These are phyloP conservation scores for Bradypodion ventrale DNA, from an alignment of 2,797 vertebrate species.

Conservation along the genomic window DNA sequence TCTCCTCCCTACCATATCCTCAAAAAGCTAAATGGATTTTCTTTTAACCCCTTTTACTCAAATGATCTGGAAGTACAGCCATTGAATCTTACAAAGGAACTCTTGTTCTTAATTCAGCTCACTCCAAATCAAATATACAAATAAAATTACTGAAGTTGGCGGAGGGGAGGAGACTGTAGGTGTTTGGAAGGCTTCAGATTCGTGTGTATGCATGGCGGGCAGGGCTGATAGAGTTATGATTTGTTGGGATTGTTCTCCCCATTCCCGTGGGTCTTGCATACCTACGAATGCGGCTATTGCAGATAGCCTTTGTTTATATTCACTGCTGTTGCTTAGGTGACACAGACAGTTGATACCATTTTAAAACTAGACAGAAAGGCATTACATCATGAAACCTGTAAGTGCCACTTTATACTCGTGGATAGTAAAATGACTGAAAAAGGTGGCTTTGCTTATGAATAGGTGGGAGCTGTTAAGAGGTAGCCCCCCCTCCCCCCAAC, in stretches of 20 bases:
- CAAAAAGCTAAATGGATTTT: conserved; percentile 46
- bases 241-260: conserved; percentile 52
- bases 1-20: conserved; percentile 26
- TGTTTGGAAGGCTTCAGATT: conserved; percentile 54
- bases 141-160: conserved; percentile 51
- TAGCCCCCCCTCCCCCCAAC: too few species aligned
- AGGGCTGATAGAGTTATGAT: conserved; percentile 57
- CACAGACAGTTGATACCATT: conserved; percentile 60
- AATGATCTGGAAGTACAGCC: conserved; percentile 57
- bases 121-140: conserved; percentile 56
- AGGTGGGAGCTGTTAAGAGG: conserved; percentile 43
- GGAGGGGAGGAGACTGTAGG: conserved; percentile 21
- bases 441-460: conserved; percentile 51
- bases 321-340: conserved; percentile 52
- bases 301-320: conserved; percentile 61
- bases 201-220: conserved; percentile 39
- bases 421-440: conserved; percentile 52
- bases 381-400: conserved; percentile 63
- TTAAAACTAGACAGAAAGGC: conserved; percentile 60
- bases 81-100: conserved; percentile 51
- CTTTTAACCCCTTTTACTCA: conserved; percentile 38
- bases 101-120: conserved; percentile 45
- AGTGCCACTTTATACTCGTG: conserved; percentile 56
- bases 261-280: conserved; percentile 55
- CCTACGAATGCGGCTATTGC: conserved; percentile 46